A percentile compares a stretch with the other conserved stretches of the same genome.
phyloP scores from a whole-genome alignment of 2,888 invertebrate genomes.

The Mesoligia furuncula region DNA sequence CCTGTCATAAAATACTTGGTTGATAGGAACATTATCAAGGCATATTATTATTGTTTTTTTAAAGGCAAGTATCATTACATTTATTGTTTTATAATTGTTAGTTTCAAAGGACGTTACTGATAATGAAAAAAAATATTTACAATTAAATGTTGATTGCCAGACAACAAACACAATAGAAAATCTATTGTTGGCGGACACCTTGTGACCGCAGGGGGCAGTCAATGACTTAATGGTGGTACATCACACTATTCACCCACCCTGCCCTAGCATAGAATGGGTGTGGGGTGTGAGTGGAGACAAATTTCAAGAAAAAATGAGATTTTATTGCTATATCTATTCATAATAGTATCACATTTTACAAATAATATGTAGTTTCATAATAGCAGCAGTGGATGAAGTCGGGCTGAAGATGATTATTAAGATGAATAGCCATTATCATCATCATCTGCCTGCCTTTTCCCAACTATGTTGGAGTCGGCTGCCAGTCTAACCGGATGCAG shows the following conservation, averaged over 20 bases:
- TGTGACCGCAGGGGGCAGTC: too few species aligned
- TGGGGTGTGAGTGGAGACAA: neutral
- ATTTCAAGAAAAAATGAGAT: neutral
- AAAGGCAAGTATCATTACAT: neutral
- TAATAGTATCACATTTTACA: neutral
- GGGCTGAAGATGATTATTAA: neutral
- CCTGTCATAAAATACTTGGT: conserved; percentile 20
- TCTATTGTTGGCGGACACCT: too few species aligned
- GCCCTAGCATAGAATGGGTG: neutral
- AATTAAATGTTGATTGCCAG: too few species aligned
- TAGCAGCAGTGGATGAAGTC: neutral
- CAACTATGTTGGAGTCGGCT: too few species aligned
- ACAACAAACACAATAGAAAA: too few species aligned
- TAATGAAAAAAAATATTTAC: neutral
- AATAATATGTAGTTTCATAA: conserved; percentile 15
- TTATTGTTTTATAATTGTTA: neutral
- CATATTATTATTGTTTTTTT: conserved; percentile 10
- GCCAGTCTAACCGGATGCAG: too few species aligned
- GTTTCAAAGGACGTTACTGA: neutral
- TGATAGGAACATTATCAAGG: conserved; percentile 22
- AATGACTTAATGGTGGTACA: too few species aligned
- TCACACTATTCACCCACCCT: neutral
- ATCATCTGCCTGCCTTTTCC: too few species aligned
- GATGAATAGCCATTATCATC: neutral
- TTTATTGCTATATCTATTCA: neutral